phyloP scores from a whole-genome alignment of 2,113 vertebrate species.

The Fukomys damarensis region DNA sequence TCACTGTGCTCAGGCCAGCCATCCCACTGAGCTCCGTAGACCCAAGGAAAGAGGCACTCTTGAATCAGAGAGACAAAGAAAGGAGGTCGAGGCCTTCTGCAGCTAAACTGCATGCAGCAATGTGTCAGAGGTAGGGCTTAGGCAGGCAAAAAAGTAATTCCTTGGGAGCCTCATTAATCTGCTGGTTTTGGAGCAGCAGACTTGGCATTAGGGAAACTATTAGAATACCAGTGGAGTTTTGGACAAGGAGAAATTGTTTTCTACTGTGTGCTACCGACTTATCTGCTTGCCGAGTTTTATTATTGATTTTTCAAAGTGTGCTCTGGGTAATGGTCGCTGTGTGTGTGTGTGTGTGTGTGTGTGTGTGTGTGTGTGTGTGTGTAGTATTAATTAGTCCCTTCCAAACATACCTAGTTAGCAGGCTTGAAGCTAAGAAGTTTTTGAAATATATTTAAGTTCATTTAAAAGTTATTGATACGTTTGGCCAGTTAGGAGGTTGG shows the following conservation, averaged over 20 bases:
- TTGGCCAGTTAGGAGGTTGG: background rate
- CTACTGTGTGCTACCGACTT: background rate
- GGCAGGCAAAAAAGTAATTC: conserved; percentile 48
- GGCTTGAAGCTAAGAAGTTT: background rate
- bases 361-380: too few species aligned
- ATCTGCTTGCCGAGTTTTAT: background rate
- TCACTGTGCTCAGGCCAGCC: conserved; percentile 77
- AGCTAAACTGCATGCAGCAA: conserved; percentile 63
- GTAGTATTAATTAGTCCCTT: conserved; percentile 8
- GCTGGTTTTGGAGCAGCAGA: background rate
- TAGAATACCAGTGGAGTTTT: background rate
- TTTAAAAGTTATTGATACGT: background rate
- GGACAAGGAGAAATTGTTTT: background rate
- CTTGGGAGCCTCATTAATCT: conserved; percentile 26
- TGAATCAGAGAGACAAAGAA: conserved; percentile 70
- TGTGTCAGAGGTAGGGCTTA: conserved; percentile 62
- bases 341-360: too few species aligned
- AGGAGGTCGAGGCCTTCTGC: conserved; percentile 66
- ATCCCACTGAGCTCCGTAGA: conserved; percentile 78
- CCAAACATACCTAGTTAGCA: background rate
- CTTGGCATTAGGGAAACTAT: background rate
- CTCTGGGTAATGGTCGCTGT: too few species aligned
- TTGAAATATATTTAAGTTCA: background rate
- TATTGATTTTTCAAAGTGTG: conserved; percentile 37
- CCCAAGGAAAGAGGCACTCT: conserved; percentile 79